Evolutionary conservation across 2,888 invertebrate species (phyloP).

Genomic region (Blera fallax): DNA sequence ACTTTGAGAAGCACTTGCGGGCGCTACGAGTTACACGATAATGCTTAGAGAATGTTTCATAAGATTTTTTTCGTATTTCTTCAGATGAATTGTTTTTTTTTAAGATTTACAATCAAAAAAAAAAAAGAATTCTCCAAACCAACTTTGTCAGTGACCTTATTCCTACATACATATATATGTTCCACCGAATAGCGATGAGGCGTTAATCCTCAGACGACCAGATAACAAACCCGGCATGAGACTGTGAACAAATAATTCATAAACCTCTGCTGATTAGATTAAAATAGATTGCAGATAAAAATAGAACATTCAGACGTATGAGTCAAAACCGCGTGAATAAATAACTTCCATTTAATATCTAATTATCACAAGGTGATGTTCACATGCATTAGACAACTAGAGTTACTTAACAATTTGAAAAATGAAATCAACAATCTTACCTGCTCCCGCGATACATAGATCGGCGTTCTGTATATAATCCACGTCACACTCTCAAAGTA

Average conservation of each 20-base stretch:
- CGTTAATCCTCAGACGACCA: neutral
- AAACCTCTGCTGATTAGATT: neutral
- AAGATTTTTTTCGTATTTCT: too few relatives aligned
- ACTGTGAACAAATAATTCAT: neutral
- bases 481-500: conserved; percentile 89
- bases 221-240: neutral
- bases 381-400: neutral
- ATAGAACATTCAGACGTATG: neutral
- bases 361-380: neutral
- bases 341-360: neutral
- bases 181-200: neutral
- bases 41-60: too few relatives aligned
- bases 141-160: neutral
- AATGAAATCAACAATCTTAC: conserved; percentile 79
- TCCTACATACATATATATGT: too few relatives aligned
- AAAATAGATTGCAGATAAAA: neutral
- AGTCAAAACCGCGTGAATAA: neutral
- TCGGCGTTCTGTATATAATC: conserved; percentile 88
- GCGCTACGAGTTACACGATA: too few relatives aligned
- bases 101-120: too few relatives aligned
- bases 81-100: too few relatives aligned
- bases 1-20: too few relatives aligned
- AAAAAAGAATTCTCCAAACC: too few relatives aligned
- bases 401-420: too few relatives aligned
- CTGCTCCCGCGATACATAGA: conserved; percentile 86